Evolutionary conservation across 1,140 invertebrate species (phyloP).

Genomic region (Coelopa frigida): DNA sequence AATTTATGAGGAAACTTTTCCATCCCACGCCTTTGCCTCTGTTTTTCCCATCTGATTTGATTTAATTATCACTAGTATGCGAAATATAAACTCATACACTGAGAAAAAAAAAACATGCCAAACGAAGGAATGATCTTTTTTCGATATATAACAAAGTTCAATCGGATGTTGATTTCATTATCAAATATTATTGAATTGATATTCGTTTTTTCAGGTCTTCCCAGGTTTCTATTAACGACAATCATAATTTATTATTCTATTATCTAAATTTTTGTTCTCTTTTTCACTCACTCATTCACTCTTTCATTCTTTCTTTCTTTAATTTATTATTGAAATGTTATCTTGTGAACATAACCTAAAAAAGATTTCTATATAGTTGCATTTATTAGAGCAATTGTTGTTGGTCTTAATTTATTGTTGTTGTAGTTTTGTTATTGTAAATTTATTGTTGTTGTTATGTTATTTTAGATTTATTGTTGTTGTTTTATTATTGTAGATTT

Average conservation of each 20-base stretch:
- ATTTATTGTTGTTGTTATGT: background rate
- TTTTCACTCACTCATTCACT: too few species aligned
- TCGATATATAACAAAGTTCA: too few species aligned
- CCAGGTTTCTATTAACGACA: background rate
- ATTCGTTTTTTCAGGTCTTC: background rate
- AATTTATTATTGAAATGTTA: slow-evolving; percentile 7
- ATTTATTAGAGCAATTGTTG: background rate
- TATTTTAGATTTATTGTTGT: background rate
- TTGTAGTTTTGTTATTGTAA: background rate
- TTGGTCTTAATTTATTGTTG: background rate
- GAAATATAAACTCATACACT: too few species aligned
- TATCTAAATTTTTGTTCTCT: slow-evolving; percentile 10
- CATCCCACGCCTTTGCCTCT: too few species aligned
- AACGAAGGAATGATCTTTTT: too few species aligned
- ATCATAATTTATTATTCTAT: too few species aligned
- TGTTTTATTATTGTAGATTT: background rate
- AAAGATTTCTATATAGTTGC: background rate
- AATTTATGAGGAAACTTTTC: too few species aligned
- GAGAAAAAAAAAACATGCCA: too few species aligned
- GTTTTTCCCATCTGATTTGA: too few species aligned
- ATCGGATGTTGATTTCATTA: too few species aligned
- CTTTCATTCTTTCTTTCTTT: slow-evolving; percentile 8
- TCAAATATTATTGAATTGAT: background rate
- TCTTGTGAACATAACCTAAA: slow-evolving; percentile 10
- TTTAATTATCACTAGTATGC: too few species aligned